Conservation (phyloP, 2,113 vertebrate genomes). For the Pteronura brasiliensis region DNA sequence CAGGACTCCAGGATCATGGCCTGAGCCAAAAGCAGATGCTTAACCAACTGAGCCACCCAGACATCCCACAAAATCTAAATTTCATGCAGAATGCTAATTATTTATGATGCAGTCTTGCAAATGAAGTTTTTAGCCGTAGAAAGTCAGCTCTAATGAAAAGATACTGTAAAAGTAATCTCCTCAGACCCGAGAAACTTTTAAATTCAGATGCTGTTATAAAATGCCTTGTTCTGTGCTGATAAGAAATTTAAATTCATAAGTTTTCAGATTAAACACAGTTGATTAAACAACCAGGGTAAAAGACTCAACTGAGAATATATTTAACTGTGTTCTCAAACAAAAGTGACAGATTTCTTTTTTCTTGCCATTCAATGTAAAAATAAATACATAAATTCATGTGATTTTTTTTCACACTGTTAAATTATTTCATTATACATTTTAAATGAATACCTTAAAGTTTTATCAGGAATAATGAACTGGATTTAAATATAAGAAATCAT, state of each 20-base stretch:
- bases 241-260: slow-evolving; percentile 1
- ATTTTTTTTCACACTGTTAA: neutral
- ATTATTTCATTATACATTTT: neutral
- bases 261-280: neutral
- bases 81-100: neutral
- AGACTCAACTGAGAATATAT: neutral
- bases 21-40: too few species aligned
- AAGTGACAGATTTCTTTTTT: neutral
- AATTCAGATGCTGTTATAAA: neutral
- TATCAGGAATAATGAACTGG: neutral
- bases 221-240: neutral
- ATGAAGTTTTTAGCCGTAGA: neutral
- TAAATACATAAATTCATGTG: neutral
- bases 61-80: too few species aligned
- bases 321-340: neutral
- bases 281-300: neutral
- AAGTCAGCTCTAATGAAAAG: neutral
- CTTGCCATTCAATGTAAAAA: neutral
- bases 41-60: too few species aligned
- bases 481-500: neutral
- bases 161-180: neutral
- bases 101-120: neutral
- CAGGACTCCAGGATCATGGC: too few species aligned
- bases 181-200: neutral
- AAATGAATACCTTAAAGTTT: neutral